phyloP scores from a whole-genome alignment of 1,140 invertebrate species.

The Caenorhabditis briggsae region DNA sequence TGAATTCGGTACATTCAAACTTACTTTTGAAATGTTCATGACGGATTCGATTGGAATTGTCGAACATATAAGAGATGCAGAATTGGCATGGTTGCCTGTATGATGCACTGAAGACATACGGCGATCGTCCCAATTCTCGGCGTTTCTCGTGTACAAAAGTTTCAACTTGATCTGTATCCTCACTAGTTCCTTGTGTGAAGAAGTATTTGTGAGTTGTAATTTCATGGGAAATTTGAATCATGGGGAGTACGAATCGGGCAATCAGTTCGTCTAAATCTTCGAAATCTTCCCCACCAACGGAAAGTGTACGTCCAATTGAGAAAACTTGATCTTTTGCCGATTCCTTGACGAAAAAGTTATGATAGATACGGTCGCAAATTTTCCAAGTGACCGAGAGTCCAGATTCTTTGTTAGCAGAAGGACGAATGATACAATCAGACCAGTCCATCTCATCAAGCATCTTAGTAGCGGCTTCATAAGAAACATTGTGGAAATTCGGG shows the following conservation, averaged over 20 bases:
- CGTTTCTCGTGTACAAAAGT: conserved; percentile 86
- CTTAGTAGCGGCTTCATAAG: conserved; percentile 91
- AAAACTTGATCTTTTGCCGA: conserved; percentile 97
- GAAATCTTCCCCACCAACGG: conserved; percentile 61
- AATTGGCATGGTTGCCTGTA: conserved; percentile 21
- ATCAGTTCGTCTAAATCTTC: conserved; percentile 63
- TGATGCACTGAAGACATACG: conserved; percentile 80
- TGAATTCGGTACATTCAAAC: neutral
- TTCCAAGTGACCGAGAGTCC: conserved; percentile 99
- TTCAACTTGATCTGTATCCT: conserved; percentile 85
- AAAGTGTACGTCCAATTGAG: conserved; percentile 79
- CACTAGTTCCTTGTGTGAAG: conserved; percentile 44
- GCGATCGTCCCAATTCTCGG: conserved; percentile 88
- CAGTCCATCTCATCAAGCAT: conserved; percentile 88
- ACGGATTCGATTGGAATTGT: neutral
- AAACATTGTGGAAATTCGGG: conserved; percentile 96
- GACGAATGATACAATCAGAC: conserved; percentile 94
- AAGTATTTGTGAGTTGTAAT: conserved; percentile 28
- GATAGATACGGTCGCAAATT: conserved; percentile 91
- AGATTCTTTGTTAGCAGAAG: conserved; percentile 88
- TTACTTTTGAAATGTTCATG: conserved; percentile 39
- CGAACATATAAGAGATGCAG: conserved; percentile 37
- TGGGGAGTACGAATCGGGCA: conserved; percentile 55
- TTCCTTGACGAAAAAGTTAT: conserved; percentile 95
- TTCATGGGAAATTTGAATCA: conserved; percentile 41